These are phyloP conservation scores for Onthophagus taurus DNA, from an alignment of 1,140 invertebrate species.

Conservation along the genomic window DNA sequence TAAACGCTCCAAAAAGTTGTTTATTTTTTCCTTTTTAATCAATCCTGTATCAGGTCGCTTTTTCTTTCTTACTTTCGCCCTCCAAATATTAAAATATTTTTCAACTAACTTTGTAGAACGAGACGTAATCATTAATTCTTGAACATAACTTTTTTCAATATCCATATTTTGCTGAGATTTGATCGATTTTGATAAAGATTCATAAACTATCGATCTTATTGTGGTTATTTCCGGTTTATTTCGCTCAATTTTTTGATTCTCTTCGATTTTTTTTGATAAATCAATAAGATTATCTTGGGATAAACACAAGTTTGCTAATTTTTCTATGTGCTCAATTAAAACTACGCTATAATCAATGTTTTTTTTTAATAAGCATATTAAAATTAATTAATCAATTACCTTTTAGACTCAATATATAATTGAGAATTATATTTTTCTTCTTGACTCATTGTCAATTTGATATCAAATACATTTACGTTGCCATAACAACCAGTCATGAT, in stretches of 20 bases:
- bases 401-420: too few species aligned
- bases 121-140: conserved; percentile 1
- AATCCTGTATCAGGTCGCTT: background rate
- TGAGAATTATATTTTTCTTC: too few species aligned
- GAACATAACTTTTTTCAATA: background rate
- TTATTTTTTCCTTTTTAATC: conserved; percentile 11
- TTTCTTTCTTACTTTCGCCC: conserved; percentile 7
- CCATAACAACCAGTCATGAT: too few species aligned
- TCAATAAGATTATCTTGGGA: conserved; percentile 1
- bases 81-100: conserved; percentile 11
- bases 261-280: background rate
- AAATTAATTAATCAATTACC: too few species aligned
- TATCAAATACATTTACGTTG: too few species aligned
- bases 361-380: too few species aligned
- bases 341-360: conserved; percentile 16
- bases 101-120: background rate
- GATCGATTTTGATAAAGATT: too few species aligned
- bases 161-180: too few species aligned
- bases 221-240: background rate
- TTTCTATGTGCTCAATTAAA: conserved; percentile 17
- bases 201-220: background rate
- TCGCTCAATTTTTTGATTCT: background rate
- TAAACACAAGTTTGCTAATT: conserved; percentile 16
- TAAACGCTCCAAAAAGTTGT: conserved; percentile 10
- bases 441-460: too few species aligned